phyloP scores from a whole-genome alignment of 2,797 vertebrate species.

The Onychomys leucogaster region DNA sequence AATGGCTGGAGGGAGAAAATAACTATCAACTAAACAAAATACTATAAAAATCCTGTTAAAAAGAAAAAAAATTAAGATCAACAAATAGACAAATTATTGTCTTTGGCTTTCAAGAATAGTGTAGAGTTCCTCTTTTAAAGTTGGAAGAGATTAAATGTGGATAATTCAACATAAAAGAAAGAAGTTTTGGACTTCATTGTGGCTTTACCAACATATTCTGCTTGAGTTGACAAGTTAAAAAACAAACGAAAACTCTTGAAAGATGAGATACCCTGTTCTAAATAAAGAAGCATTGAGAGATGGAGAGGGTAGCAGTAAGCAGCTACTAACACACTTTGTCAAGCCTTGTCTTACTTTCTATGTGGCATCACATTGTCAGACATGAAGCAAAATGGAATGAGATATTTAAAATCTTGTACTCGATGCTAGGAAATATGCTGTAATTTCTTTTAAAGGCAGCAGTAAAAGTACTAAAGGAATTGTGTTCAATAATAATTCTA shows the following conservation, averaged over 20 bases:
- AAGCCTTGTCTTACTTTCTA: background rate
- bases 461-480: background rate
- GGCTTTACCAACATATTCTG: background rate
- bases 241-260: background rate
- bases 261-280: background rate
- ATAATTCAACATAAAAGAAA: background rate
- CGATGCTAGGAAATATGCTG: background rate
- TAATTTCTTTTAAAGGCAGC: background rate
- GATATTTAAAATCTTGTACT: background rate
- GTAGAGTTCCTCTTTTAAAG: background rate
- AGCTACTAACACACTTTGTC: background rate
- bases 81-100: background rate
- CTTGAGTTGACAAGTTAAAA: background rate
- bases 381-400: background rate
- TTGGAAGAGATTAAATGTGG: background rate
- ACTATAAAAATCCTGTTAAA: background rate
- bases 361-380: background rate
- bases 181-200: background rate
- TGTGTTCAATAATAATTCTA: background rate
- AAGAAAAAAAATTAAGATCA: background rate
- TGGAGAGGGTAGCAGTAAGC: background rate
- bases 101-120: background rate
- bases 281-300: background rate
- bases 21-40: background rate
- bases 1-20: background rate